Evolutionary conservation across 2,888 invertebrate species (phyloP).

Genomic region (Eupsilia transversa): DNA sequence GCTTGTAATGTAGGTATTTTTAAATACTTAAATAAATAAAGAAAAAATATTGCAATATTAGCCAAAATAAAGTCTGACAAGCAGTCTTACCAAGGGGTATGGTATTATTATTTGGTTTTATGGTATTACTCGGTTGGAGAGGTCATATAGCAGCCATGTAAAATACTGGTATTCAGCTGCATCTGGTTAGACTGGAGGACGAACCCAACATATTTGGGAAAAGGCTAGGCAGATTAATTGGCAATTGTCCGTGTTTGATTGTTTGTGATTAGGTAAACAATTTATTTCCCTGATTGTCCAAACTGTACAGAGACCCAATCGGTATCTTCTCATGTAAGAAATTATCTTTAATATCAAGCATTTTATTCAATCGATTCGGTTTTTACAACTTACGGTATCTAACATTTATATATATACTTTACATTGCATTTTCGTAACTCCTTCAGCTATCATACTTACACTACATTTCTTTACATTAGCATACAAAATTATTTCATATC

Average conservation of each 20-base stretch:
- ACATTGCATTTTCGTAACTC: background rate
- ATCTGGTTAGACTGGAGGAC: too few species aligned
- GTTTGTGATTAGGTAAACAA: too few species aligned
- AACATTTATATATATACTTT: background rate
- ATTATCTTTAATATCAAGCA: background rate
- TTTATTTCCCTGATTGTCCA: background rate
- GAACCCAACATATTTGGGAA: too few species aligned
- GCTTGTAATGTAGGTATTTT: too few species aligned
- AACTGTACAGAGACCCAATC: background rate
- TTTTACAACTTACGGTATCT: conserved; percentile 30
- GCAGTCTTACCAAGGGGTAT: too few species aligned
- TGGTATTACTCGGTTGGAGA: too few species aligned
- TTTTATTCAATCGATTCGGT: conserved; percentile 43
- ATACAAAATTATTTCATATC: background rate
- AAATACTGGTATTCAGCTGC: too few species aligned
- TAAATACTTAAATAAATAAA: background rate
- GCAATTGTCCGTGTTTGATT: too few species aligned
- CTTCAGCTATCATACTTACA: background rate
- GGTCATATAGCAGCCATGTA: too few species aligned
- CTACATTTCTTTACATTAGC: background rate
- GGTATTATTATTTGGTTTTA: too few species aligned
- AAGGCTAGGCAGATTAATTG: too few species aligned
- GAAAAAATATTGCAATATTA: background rate
- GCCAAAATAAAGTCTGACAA: too few species aligned
- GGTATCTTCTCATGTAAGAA: background rate